These are phyloP conservation scores for Crenuchus spilurus DNA, from an alignment of 2,797 vertebrate genomes.

Conservation along the genomic window DNA sequence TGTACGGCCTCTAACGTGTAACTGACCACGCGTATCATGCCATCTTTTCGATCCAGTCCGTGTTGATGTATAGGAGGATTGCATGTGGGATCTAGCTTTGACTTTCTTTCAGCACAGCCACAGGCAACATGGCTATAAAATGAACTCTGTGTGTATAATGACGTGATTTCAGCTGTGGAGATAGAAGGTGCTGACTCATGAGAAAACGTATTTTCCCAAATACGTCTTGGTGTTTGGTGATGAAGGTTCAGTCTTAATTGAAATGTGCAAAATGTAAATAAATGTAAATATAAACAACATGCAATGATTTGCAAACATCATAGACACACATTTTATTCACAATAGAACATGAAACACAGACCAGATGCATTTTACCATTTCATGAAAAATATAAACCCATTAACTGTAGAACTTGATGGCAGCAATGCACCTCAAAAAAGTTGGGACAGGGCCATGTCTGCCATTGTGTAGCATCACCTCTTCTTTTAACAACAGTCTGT, in stretches of 20 bases:
- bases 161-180: conserved; percentile 30
- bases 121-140: conserved; percentile 37
- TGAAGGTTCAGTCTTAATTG: background rate
- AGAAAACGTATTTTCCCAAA: conserved; percentile 25
- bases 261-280: too few relatives aligned
- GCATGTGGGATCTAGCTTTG: background rate
- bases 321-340: too few relatives aligned
- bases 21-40: background rate
- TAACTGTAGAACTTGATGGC: too few relatives aligned
- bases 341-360: too few relatives aligned
- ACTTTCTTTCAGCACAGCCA: conserved; percentile 30
- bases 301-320: too few relatives aligned
- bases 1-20: background rate
- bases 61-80: conserved; percentile 14
- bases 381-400: too few relatives aligned
- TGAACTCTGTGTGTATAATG: conserved; percentile 43
- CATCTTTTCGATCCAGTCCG: background rate
- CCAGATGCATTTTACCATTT: too few relatives aligned
- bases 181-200: conserved; percentile 26
- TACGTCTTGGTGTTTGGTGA: background rate
- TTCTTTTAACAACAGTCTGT: too few relatives aligned
- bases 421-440: too few relatives aligned
- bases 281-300: too few relatives aligned
- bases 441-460: too few relatives aligned
- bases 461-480: too few relatives aligned